These are phyloP conservation scores for Simalia tracyae DNA, from an alignment of 2,797 vertebrate genomes.

Conservation along the genomic window DNA sequence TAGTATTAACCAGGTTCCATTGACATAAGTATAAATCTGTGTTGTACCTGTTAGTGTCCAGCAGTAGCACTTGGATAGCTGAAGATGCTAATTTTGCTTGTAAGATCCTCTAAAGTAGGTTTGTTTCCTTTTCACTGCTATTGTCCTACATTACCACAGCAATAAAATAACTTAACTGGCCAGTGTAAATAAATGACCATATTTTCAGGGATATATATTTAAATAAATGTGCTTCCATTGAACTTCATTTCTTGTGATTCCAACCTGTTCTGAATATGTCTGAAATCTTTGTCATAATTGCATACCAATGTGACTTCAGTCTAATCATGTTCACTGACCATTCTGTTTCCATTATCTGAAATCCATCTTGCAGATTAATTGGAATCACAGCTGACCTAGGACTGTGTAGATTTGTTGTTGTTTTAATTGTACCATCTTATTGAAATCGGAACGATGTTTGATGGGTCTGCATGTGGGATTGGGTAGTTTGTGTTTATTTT, in stretches of 20 bases:
- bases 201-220: conserved; percentile 88
- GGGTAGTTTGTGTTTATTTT: conserved; percentile 64
- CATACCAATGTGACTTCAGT: conserved; percentile 69
- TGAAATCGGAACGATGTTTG: conserved; percentile 65
- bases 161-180: conserved; percentile 83
- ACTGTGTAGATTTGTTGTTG: conserved; percentile 30
- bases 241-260: conserved; percentile 79
- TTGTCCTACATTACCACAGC: conserved; percentile 70
- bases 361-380: conserved; percentile 67
- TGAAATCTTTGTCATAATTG: conserved; percentile 71
- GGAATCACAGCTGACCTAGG: conserved; percentile 67
- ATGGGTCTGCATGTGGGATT: conserved; percentile 76
- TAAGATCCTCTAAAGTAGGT: conserved; percentile 64
- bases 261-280: conserved; percentile 78
- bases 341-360: conserved; percentile 78
- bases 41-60: conserved; percentile 67
- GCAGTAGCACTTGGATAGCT: conserved; percentile 67
- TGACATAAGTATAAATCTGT: conserved; percentile 67
- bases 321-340: conserved; percentile 84
- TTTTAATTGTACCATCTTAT: conserved; percentile 70
- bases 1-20: conserved; percentile 71
- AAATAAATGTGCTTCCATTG: conserved; percentile 86
- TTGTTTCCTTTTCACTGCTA: conserved; percentile 67
- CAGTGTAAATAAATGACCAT: conserved; percentile 76
- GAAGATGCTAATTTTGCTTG: conserved; percentile 68